Evolutionary conservation across 35 echinoderm and acorn worm genomes (phyloP), one percentile per base, ranked within the genome.

Genomic region (Apostichopus parvimensis): DNA sequence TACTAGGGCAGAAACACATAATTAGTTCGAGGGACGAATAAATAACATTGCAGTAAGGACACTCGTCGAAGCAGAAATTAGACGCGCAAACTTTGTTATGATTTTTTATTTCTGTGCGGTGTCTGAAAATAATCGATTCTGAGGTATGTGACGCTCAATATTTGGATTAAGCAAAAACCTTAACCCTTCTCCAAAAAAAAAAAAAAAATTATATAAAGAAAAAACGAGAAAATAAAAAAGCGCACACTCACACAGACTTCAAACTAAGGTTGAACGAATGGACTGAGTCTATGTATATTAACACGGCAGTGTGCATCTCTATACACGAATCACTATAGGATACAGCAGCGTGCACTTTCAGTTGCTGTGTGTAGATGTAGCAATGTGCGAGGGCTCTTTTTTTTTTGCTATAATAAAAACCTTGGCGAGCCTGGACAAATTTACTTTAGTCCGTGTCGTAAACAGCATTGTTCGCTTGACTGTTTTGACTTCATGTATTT

Each of bases 1-100:
- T 57, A 84, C 81, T 58, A 84, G 81, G 81, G 81, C 81, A 84
- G 81, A 84, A 84, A 84, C 24, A 59, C 57, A 58, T 84, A 84
- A 84, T 84, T 84, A 84, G 81, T 59, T 84, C 71, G 53, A 55
- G 81, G 15, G 81, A 59, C 55, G 21, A 17, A 84, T 58, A 84
- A 84, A 84, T 84, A 84, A 84, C 57, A 58, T 84, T 82, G 4
- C 2, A 58, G 81, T 59, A 84, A 59, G 55, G 10, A 17, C 17
- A n/a, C 17, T 8, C 13, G 17, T 18, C 23, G 55, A 18, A 59
- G 57, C 52, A 58, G 81, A 84, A 84, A 56, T 59, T 58, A 84
- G 20, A 58, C 25, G 53, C 25, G 53, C 9, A 13, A 25, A 52
- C 12, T 53, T 53, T 14, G 11, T 53, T 53, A 80, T 53, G 25